phyloP scores from a whole-genome alignment of 1,140 invertebrate genomes.

The Rhyacophila brunnea region DNA sequence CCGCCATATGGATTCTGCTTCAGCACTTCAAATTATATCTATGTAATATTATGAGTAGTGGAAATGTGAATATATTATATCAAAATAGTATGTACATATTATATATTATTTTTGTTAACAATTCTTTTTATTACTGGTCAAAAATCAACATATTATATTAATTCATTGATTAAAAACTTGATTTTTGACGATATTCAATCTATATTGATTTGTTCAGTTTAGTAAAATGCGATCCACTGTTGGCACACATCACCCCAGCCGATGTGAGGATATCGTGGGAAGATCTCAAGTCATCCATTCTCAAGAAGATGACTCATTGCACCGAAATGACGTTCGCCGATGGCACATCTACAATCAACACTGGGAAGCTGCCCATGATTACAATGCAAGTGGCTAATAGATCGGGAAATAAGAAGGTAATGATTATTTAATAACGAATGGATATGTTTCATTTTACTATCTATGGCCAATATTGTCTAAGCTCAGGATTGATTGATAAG shows the following conservation, averaged over 20 bases:
- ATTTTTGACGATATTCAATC: not conserved
- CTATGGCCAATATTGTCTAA: too few species aligned
- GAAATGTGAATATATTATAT: too few species aligned
- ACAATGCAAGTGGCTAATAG: slow-evolving; percentile 76
- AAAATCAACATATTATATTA: too few species aligned
- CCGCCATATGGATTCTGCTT: too few species aligned
- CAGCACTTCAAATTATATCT: too few species aligned
- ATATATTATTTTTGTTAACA: not conserved
- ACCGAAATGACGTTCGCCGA: slow-evolving; percentile 66
- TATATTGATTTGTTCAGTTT: slow-evolving; percentile 23
- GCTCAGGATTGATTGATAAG: too few species aligned
- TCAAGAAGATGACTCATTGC: slow-evolving; percentile 72
- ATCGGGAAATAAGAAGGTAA: slow-evolving; percentile 85
- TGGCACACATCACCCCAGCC: slow-evolving; percentile 39
- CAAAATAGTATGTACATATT: too few species aligned
- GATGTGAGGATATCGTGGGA: slow-evolving; percentile 64
- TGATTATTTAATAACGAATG: too few species aligned
- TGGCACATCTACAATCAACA: slow-evolving; percentile 60
- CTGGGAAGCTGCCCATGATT: slow-evolving; percentile 76
- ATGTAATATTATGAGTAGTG: too few species aligned
- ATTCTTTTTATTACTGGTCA: not conserved
- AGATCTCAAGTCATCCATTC: slow-evolving; percentile 67
- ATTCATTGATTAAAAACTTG: too few species aligned
- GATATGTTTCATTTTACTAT: too few species aligned
- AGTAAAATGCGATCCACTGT: slow-evolving; percentile 57